Base-by-base conservation (phyloP, 2,797 vertebrate species). In the Cyprinodon diabolis region DNA sequence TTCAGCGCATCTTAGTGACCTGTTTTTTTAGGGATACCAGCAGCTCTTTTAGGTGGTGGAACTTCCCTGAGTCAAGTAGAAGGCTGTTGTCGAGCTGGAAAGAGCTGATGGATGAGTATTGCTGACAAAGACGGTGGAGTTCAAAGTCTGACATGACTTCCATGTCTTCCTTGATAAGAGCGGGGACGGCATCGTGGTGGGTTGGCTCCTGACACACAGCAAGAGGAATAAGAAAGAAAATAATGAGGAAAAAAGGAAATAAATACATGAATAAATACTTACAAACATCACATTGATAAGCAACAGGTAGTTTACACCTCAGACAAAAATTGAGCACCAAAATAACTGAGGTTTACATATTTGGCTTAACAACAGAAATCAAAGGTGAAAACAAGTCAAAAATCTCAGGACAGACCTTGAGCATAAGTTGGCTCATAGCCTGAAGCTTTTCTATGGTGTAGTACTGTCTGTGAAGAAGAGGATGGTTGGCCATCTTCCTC, bases 401-500 rank as follows among this genome's bases (percentile, higher is more conserved):
- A 13, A 12, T 7, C 75, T 14, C 0, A 43, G 15, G 13, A 57
- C 87, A 45, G 45, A 99, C 98, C 96, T 97, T 97, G 5, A 99
- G 95, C 98, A 99, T 98, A 74, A 98, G 96, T 67, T 89, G 91
- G 78, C 97, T 97, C 98, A 99, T 99, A 67, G 86, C 90, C 84
- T 89, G 94, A 71, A 99, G 96, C 80, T 96, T 99, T 10, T 98
- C 97, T 62, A 87, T 87, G 0, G 97, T 99, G 88, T 96, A 99
- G 89, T 97, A 96, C 6, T 98, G 97, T 40, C 98, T 94, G 77
- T 98, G 98, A 76, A 99, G 90, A 77, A 99, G 94, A 13, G 98
- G 98, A 70, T 99, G 98, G 87, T 99, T 99, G 71, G 98, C 97
- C 98, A 99, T 99, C 94, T 99, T 99, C 85, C 98, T 96, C 86